Evolutionary conservation across 2,797 vertebrate species (phyloP), one percentile per base, ranked within the genome.

Genomic region (Clarias laeviceps): DNA sequence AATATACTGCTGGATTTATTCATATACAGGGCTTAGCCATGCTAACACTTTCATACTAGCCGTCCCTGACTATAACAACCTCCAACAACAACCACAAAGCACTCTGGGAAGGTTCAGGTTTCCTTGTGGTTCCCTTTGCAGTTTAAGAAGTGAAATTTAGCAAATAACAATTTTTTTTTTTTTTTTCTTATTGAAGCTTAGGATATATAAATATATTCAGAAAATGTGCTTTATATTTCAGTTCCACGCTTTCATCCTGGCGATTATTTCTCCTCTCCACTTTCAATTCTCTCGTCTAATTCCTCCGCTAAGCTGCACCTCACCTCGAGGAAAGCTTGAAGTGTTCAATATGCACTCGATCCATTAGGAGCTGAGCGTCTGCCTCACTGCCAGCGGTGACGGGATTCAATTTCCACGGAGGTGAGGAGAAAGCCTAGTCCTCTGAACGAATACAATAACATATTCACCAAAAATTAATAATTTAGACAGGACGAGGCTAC

Each of bases 331-430:
- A 92, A 86, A 88, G 89, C 89, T 88, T 89, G 89, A 89, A 91
- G 89, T 88, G 89, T 91, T 93, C 91, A 92, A 91, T 92, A 92
- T 91, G 91, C 92, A 83, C 91, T 91, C 90, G 90, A 87, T 91
- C 91, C 91, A 93, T 92, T 92, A 92, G 89, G 86, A 91, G 89
- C 87, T 85, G 88, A 93, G 91, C 86, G 90, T 87, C 88, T 91
- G 89, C 89, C 91, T 93, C 90, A 88, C 90, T 80, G 72, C 84
- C 90, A 89, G 89, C 87, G 85, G 87, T 88, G 89, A 89, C 88
- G 88, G 92, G 91, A 93, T 92, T 91, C 91, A 91, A 91, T 93
- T 92, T 93, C 90, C 92, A 91, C 87, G 89, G 91, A 91, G 90
- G 91, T 90, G 89, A 90, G 86, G 88, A 91, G 88, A 89, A 90